phyloP scores from a whole-genome alignment of 2,888 invertebrate species.

The Lydus trimaculatus region DNA sequence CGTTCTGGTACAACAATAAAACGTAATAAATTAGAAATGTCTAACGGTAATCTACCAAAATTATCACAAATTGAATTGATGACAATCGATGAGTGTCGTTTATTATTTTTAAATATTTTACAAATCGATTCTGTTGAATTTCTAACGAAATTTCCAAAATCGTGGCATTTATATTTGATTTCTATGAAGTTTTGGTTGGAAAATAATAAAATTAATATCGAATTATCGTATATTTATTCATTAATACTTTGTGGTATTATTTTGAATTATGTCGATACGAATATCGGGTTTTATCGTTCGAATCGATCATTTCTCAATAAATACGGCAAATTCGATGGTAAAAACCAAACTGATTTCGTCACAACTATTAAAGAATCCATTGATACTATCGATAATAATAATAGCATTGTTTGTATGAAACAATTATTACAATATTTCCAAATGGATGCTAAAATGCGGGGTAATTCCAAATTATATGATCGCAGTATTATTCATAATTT shows the following conservation, averaged over 20 bases:
- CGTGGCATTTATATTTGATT: constrained; percentile 68
- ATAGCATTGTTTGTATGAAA: constrained; percentile 67
- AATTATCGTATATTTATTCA: constrained; percentile 64
- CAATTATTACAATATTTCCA: constrained; percentile 68
- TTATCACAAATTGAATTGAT: constrained; percentile 49
- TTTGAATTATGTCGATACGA: constrained; percentile 66
- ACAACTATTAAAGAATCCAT: constrained; percentile 56
- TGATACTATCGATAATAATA: constrained; percentile 64
- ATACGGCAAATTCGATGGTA: constrained; percentile 8
- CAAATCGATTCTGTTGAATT: constrained; percentile 54
- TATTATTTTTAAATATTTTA: constrained; percentile 63
- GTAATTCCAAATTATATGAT: constrained; percentile 66
- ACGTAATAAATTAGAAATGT: not conserved
- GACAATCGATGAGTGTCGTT: not conserved
- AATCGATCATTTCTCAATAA: constrained; percentile 48
- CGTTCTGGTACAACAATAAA: not conserved
- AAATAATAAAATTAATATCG: constrained; percentile 59
- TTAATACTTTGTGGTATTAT: constrained; percentile 67
- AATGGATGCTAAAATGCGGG: constrained; percentile 64
- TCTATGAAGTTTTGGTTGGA: constrained; percentile 67
- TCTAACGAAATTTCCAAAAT: constrained; percentile 62
- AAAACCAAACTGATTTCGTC: not conserved
- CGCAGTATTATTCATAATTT: constrained; percentile 67
- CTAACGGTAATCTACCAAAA: constrained; percentile 48
- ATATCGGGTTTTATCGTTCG: constrained; percentile 65